phyloP scores from a whole-genome alignment of 2,888 invertebrate species.

The Oscheius myriophilus region DNA sequence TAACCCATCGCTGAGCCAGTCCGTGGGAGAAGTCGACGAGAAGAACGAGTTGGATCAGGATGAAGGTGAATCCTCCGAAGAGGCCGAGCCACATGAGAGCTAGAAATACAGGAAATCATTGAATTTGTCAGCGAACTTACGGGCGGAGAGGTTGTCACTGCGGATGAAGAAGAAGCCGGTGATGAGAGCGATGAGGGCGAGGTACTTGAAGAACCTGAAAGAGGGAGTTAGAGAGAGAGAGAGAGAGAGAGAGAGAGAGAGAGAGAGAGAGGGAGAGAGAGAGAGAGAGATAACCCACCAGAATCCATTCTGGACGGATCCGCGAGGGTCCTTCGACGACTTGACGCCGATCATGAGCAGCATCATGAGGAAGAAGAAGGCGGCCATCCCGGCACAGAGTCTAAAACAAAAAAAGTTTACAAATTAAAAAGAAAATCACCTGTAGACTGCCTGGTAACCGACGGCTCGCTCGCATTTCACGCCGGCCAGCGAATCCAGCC shows the following conservation, averaged over 20 bases:
- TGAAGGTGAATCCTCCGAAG: constrained; percentile 94
- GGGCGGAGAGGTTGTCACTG: constrained; percentile 76
- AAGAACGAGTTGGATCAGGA: constrained; percentile 92
- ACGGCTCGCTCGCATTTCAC: constrained; percentile 66
- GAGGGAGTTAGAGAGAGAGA: constrained; percentile 71
- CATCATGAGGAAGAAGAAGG: constrained; percentile 92
- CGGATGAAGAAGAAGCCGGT: constrained; percentile 98
- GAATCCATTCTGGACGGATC: constrained; percentile 95
- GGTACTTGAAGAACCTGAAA: constrained; percentile 91
- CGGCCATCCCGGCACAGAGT: constrained; percentile 90
- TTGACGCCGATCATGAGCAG: constrained; percentile 90
- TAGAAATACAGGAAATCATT: constrained; percentile 52
- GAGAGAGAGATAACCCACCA: constrained; percentile 48
- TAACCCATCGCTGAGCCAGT: constrained; percentile 96
- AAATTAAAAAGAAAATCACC: constrained; percentile 36
- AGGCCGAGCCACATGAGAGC: constrained; percentile 97
- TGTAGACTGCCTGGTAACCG: constrained; percentile 69
- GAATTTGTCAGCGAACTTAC: constrained; percentile 40
- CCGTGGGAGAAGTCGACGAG: constrained; percentile 97
- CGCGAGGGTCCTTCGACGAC: constrained; percentile 88
- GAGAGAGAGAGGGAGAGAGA: neutral
- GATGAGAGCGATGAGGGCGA: constrained; percentile 87
- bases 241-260: constrained; percentile 70
- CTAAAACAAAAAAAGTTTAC: constrained; percentile 71
- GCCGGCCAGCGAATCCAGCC: constrained; percentile 47